Percentiles rank a stretch among this genome's conserved stretches.
Evolutionary conservation across 2,113 vertebrate genomes (phyloP).

Genomic region (Taurulus bubalis): DNA sequence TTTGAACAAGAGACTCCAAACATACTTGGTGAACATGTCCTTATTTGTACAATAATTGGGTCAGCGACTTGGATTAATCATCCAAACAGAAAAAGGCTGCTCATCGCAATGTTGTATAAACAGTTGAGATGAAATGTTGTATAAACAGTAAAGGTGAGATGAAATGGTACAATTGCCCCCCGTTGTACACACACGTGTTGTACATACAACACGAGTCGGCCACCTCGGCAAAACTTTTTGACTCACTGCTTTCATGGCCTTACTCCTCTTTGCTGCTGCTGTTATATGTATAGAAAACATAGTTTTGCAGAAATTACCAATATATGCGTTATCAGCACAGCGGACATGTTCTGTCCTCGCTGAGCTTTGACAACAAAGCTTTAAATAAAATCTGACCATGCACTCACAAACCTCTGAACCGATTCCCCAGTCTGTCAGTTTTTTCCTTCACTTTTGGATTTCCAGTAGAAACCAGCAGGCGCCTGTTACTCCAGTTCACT

Average conservation of each 20-base stretch:
- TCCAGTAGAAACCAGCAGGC: slow-evolving; percentile 13
- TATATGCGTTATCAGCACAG: not conserved
- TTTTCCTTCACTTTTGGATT: not conserved
- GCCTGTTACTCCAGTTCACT: slow-evolving; percentile 42
- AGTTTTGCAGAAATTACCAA: not conserved
- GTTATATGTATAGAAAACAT: not conserved
- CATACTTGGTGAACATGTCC: not conserved
- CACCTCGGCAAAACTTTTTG: slow-evolving; percentile 9
- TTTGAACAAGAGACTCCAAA: not conserved
- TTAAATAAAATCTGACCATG: not conserved
- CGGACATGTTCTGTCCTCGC: not conserved
- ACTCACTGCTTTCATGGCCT: slow-evolving; percentile 20
- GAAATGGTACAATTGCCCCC: not conserved
- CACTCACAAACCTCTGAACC: not conserved
- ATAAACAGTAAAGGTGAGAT: slow-evolving; percentile 8
- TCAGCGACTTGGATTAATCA: not conserved
- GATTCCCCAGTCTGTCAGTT: not conserved
- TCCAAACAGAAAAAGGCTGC: slow-evolving; percentile 8
- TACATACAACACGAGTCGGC: not conserved
- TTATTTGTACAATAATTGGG: slow-evolving; percentile 16
- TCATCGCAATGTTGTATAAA: slow-evolving; percentile 11
- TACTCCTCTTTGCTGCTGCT: not conserved
- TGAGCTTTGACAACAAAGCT: not conserved
- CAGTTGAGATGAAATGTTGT: slow-evolving; percentile 19
- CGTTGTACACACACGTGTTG: slow-evolving; percentile 7